Percentiles rank a stretch among this genome's conserved stretches.
These are phyloP conservation scores for Dynastes maya DNA, from an alignment of 2,888 invertebrate species.

Conservation along the genomic window DNA sequence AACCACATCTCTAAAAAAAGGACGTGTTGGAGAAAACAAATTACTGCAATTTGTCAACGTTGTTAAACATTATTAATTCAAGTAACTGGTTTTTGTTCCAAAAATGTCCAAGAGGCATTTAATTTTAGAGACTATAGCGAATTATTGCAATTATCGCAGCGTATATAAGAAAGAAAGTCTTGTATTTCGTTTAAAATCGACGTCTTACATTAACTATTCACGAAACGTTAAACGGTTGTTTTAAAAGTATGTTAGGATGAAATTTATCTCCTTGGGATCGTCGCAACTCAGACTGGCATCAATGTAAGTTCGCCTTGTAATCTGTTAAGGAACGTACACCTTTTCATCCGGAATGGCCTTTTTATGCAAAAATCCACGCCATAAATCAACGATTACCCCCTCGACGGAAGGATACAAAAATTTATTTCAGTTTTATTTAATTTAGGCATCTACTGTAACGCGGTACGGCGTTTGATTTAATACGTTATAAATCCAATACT, in stretches of 20 bases:
- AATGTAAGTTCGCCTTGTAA: constrained; percentile 49
- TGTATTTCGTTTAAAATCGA: no score
- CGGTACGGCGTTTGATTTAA: constrained; percentile 44
- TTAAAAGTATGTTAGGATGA: constrained; percentile 8
- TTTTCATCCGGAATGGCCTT: constrained; percentile 47
- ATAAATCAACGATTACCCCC: constrained; percentile 48
- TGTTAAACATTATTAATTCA: no score
- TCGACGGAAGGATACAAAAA: constrained; percentile 29
- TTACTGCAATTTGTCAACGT: no score
- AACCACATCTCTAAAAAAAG: no score
- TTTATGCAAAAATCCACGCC: constrained; percentile 50
- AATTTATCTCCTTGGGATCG: constrained; percentile 22
- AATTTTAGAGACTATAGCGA: no score
- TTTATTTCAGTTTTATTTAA: constrained; percentile 49
- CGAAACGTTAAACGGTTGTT: not conserved
- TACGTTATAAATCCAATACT: constrained; percentile 41
- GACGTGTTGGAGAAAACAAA: no score
- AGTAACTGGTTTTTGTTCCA: no score
- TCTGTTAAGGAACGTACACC: constrained; percentile 36
- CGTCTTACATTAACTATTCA: no score
- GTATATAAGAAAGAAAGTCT: no score
- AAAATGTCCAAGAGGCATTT: no score
- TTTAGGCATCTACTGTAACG: constrained; percentile 26
- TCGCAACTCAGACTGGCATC: constrained; percentile 17
- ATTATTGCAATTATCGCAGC: no score